Evolutionary conservation across 2,113 vertebrate species (phyloP).

Genomic region (Dipodomys merriami): DNA sequence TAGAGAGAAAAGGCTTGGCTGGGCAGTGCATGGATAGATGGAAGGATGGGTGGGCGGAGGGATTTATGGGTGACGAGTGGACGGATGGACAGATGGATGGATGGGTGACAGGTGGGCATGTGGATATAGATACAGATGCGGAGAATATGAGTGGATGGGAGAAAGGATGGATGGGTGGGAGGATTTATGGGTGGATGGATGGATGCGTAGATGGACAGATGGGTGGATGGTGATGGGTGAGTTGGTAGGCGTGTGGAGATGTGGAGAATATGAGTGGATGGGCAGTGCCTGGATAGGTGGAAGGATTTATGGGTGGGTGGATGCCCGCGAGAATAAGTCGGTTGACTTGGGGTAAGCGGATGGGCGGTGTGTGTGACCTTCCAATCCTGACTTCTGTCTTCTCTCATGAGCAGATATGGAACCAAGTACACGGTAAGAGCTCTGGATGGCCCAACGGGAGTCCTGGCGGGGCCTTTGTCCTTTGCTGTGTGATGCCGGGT

Average conservation of each 20-base stretch:
- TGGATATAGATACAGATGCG: not conserved
- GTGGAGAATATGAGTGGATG: no score
- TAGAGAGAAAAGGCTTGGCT: not conserved
- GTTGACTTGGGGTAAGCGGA: no score
- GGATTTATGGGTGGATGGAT: no score
- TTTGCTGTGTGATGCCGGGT: not conserved
- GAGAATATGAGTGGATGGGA: no score
- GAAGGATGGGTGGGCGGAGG: not conserved
- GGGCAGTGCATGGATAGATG: not conserved
- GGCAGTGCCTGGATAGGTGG: not conserved
- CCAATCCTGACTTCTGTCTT: no score
- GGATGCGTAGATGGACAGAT: no score
- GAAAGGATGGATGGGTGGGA: not conserved
- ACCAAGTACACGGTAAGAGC: no score
- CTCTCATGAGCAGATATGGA: not conserved
- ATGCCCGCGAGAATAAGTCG: not conserved
- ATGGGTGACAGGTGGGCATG: not conserved
- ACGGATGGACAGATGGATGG: no score
- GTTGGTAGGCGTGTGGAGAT: no score
- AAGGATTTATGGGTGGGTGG: rapidly evolving
- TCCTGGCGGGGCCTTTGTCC: not conserved
- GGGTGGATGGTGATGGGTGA: no score
- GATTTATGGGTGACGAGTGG: not conserved
- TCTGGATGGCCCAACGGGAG: not conserved
- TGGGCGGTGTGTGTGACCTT: not conserved